Evolutionary conservation across 2,113 vertebrate species (phyloP), one percentile per base, ranked within the genome.

Genomic region (Chloropsis hardwickii): DNA sequence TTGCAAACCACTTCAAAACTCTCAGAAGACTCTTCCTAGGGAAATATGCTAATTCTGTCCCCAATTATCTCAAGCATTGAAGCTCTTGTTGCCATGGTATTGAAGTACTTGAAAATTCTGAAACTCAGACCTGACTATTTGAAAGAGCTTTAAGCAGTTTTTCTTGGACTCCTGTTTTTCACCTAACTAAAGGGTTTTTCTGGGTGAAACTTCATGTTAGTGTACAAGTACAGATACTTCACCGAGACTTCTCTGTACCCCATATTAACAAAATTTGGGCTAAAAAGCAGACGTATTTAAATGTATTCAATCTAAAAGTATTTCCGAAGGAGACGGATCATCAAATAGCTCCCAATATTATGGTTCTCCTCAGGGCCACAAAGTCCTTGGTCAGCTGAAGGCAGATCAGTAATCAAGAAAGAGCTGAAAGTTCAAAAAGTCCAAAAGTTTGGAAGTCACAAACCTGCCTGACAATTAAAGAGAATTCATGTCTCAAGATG

Each of bases 61-160:
- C 47, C 12, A 78, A 3, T 83, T 78, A 70, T 33, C 39, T 88
- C 53, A 79, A 67, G 47, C 57, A 71, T 0, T 66, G 67, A 86
- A 93, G 69, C 14, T 78, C 79, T 56, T 90, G 93, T 86, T 96
- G 88, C 85, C 65, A 78, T 95, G 82, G 88, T 58, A 86, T 9
- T 66, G 28, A 83, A 92, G 62, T 25, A 77, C 50, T 70, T 31
- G n/a, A 69, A 78, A 96, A 86, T 37, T 64, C 31, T 80, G 70
- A 48, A 94, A 69, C 33, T 64, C 69, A 57, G 56, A 56, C 47
- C n/a, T 45, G 13, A 29, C 17, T 83, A 21, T 60, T 81, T 51
- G 76, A 53, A 91, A 89, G 57, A 60, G 51, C 40, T 83, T 37
- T 71, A 64, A 71, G 48, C 5, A 6, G 44, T 14, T 14, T 48